Conservation (phyloP, 2,888 invertebrate species). For the Melieria omissa region DNA sequence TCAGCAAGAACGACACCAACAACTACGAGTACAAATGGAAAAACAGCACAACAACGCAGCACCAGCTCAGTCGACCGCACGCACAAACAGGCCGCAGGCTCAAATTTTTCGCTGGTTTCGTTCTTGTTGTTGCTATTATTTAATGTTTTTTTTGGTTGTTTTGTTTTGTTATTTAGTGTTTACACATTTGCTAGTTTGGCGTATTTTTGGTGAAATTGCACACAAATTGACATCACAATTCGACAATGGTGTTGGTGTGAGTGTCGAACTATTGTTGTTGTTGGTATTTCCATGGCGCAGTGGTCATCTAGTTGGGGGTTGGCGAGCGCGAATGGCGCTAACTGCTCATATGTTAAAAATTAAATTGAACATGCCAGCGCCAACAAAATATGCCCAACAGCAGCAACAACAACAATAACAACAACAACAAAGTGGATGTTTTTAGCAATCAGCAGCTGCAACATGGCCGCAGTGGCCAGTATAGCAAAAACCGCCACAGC, state of each 20-base stretch:
- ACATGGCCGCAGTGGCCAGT: background rate
- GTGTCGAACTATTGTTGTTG: too few relatives aligned
- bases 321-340: background rate
- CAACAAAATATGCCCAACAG: slow-evolving; percentile 11
- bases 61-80: too few relatives aligned
- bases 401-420: slow-evolving; percentile 1
- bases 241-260: background rate
- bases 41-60: too few relatives aligned
- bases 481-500: too few relatives aligned
- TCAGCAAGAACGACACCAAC: too few relatives aligned
- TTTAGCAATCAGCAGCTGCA: slow-evolving; percentile 1
- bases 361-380: slow-evolving; percentile 1
- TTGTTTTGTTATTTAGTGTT: background rate
- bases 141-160: slow-evolving; percentile 15
- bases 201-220: slow-evolving; percentile 14
- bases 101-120: too few relatives aligned
- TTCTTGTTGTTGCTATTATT: slow-evolving; percentile 1
- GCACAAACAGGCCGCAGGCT: too few relatives aligned
- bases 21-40: too few relatives aligned
- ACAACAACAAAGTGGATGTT: background rate
- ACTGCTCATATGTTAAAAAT: slow-evolving; percentile 20
- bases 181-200: background rate
- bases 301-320: background rate
- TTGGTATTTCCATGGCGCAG: background rate
- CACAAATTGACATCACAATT: slow-evolving; percentile 17